Percentiles rank a stretch among this genome's conserved stretches.
Evolutionary conservation across 2,113 vertebrate species (phyloP).

Genomic region (Pholis gunnellus): DNA sequence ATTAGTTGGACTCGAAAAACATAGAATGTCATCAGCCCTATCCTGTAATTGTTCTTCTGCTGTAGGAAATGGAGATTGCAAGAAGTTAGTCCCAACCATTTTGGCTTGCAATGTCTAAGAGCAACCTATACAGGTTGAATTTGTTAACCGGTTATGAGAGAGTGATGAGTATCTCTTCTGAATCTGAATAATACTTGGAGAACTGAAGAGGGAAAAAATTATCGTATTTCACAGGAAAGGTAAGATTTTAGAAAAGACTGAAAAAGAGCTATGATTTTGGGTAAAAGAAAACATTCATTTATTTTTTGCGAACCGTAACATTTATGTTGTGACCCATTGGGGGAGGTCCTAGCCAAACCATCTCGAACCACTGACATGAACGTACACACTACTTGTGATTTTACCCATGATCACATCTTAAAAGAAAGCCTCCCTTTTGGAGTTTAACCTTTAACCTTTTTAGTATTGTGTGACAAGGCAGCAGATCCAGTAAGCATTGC

Average conservation of each 20-base stretch:
- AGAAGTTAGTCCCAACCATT: background rate
- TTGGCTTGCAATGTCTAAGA: background rate
- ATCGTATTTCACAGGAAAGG: background rate
- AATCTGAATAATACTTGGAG: background rate
- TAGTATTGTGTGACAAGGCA: background rate
- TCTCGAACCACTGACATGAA: background rate
- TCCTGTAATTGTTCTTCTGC: background rate
- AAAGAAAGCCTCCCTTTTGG: background rate
- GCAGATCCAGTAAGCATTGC: constrained; percentile 9
- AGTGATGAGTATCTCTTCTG: background rate
- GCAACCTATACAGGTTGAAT: background rate
- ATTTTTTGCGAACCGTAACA: background rate
- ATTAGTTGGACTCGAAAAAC: background rate
- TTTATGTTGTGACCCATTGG: background rate
- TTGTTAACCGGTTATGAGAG: background rate
- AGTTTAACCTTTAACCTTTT: constrained; percentile 24
- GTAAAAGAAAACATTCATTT: background rate
- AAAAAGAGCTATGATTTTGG: background rate
- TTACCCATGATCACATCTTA: background rate
- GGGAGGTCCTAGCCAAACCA: background rate
- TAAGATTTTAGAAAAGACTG: background rate
- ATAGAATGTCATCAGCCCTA: background rate
- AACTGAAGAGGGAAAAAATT: background rate
- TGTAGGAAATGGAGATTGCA: background rate
- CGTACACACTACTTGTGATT: background rate